Evolutionary conservation across 2,888 invertebrate genomes (phyloP), one percentile per base, ranked within the genome.

Genomic region (Xylota sylvarum): DNA sequence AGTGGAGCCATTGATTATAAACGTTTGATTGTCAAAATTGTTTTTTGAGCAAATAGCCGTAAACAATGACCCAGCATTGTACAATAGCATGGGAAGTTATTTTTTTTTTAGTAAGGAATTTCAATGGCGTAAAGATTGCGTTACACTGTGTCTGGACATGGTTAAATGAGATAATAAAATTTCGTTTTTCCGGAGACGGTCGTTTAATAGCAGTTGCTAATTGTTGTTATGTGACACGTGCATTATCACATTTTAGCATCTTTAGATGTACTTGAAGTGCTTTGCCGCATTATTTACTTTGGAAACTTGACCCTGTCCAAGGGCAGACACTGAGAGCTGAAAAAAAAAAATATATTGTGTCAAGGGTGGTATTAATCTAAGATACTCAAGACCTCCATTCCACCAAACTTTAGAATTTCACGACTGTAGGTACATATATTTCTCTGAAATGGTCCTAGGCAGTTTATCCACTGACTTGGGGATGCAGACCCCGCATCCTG

Each of bases 31-130:
- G 69, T 69, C 32, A 32, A 78, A 55, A 77, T 43, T 60, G 50
- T 69, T 60, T 50, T 60, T n/a, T 17, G 4, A 9, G 35, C 32
- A 60, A 77, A 52, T 37, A 67, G 32, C 27, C 17, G 55, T 10
- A 35, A 55, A 79, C 78, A 79, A 72, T 70, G 43, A 46, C 17
- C 5, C 6, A 46, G 14, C 37, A 72, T 56, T 79, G 64, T 79
- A 14, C 32, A 4, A 12, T 50, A n/a, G 14, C 60, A 69, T 62
- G 69, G 52, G 60, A 78, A 69, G 4, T 17, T n/a, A n/a, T n/a
- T n/a, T n/a, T n/a, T n/a, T 65, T 56, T 37, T 32, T 30, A 23
- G 23, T 23, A 12, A 30, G 55, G 46, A 62, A 55, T 62, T 52
- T 30, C 62, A 78, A 78, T 70, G 78, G 2, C 78, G 64, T 37